phyloP scores from a whole-genome alignment of 2,113 vertebrate species.

The Paramormyrops kingsleyae region DNA sequence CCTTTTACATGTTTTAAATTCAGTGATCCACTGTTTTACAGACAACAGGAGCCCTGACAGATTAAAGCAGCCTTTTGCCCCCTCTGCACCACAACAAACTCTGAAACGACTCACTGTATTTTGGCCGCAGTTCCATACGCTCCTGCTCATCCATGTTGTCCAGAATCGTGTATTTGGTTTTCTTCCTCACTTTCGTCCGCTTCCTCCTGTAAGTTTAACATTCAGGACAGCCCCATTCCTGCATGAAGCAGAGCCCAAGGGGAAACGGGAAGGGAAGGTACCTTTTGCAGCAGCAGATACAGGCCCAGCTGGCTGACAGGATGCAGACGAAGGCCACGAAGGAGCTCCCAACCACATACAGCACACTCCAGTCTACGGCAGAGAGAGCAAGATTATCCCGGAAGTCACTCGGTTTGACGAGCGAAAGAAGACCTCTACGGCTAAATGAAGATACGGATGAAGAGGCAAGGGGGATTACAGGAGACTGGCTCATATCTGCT shows the following conservation, averaged over 20 bases:
- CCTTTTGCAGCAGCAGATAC: conserved; percentile 82
- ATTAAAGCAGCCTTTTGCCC: background rate
- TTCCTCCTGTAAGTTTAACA: conserved; percentile 50
- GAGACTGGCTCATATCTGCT: too few relatives aligned
- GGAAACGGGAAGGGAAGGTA: conserved; percentile 34
- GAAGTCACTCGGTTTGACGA: background rate
- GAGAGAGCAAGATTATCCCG: background rate
- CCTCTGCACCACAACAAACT: background rate
- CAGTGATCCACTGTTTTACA: background rate
- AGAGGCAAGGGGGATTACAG: background rate
- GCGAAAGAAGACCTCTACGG: background rate
- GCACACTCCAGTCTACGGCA: conserved; percentile 78
- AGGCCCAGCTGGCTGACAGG: conserved; percentile 66
- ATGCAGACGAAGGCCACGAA: conserved; percentile 59
- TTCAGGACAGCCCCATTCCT: conserved; percentile 19
- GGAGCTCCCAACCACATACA: conserved; percentile 67
- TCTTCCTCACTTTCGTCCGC: conserved; percentile 75
- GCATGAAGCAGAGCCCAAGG: background rate
- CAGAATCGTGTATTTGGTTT: conserved; percentile 81
- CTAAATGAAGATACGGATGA: background rate
- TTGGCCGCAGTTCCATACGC: conserved; percentile 77
- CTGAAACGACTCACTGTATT: conserved; percentile 61
- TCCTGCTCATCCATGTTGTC: conserved; percentile 90
- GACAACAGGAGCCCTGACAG: background rate
- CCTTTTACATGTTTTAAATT: background rate